These are phyloP conservation scores for Priocnemis perturbator DNA, from an alignment of 2,888 invertebrate genomes.

Conservation along the genomic window DNA sequence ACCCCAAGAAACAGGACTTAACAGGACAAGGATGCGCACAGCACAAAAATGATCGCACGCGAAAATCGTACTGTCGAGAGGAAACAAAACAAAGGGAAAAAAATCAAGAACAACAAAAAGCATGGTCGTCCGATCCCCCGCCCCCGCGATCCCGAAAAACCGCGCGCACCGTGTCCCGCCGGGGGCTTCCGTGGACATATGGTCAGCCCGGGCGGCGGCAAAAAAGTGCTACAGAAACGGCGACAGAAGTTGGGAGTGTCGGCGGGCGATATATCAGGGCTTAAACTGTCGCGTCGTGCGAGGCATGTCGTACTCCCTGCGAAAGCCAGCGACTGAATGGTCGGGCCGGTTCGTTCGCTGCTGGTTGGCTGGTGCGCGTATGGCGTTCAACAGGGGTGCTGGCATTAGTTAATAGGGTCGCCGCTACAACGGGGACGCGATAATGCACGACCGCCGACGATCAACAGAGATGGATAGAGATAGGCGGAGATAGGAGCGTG, in stretches of 20 bases:
- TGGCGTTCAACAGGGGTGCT: conserved; percentile 39
- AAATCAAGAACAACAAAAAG: too few species aligned
- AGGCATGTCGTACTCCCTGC: conserved; percentile 59
- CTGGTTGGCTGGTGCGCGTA: conserved; percentile 19
- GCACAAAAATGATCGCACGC: too few species aligned
- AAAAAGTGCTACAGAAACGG: conserved; percentile 71
- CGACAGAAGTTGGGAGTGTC: conserved; percentile 76
- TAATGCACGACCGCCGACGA: conserved; percentile 60
- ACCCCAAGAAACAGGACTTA: too few species aligned
- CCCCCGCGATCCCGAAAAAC: too few species aligned
- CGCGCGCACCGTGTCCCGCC: conserved; percentile 39
- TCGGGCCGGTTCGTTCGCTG: conserved; percentile 35
- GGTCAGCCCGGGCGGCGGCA: conserved; percentile 61
- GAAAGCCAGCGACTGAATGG: conserved; percentile 44
- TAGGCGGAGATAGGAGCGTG: conserved; percentile 15
- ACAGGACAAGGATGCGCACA: too few species aligned
- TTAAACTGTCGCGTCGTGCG: conserved; percentile 70
- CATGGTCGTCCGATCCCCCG: too few species aligned
- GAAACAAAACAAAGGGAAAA: too few species aligned
- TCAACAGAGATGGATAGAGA: conserved; percentile 44
- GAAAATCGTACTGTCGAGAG: too few species aligned
- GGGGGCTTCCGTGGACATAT: conserved; percentile 67
- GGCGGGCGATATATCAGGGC: conserved; percentile 75
- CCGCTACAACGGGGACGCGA: conserved; percentile 59
- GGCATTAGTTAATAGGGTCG: conserved; percentile 74